Percentiles rank a stretch among this genome's conserved stretches.
Evolutionary conservation across 2,888 invertebrate genomes (phyloP).

Genomic region (Cantharis nigra): DNA sequence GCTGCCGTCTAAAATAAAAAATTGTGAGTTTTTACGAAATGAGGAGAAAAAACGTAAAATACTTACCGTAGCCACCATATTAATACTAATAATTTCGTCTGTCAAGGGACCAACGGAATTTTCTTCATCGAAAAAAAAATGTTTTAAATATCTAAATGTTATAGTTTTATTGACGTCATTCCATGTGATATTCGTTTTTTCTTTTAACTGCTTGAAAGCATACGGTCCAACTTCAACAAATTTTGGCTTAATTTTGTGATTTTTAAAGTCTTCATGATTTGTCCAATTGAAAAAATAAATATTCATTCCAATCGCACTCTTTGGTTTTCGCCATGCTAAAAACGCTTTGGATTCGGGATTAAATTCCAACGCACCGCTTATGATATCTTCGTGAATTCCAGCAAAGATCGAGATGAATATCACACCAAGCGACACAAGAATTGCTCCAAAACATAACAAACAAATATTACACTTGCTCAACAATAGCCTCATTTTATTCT

Average conservation of each 20-base stretch:
- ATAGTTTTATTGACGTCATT: conserved; percentile 71
- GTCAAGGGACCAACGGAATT: conserved; percentile 52
- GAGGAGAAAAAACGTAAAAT: neutral
- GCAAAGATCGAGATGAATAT: neutral
- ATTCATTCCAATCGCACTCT: conserved; percentile 36
- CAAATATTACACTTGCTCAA: neutral
- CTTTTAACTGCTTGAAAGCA: conserved; percentile 67
- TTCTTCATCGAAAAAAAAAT: conserved; percentile 69
- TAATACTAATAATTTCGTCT: conserved; percentile 74
- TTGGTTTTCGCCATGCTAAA: conserved; percentile 14
- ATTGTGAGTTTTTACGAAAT: too few relatives aligned
- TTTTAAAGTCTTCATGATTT: conserved; percentile 60
- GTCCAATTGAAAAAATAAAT: conserved; percentile 53
- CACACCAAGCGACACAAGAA: neutral
- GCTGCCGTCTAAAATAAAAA: conserved; percentile 60
- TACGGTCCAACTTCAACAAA: conserved; percentile 67
- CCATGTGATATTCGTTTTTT: conserved; percentile 75
- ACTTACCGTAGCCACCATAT: conserved; percentile 77
- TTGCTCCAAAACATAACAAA: neutral
- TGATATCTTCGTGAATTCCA: neutral
- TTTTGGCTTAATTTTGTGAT: conserved; percentile 60
- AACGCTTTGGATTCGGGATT: conserved; percentile 1
- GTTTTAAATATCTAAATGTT: conserved; percentile 68
- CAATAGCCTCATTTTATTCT: neutral
- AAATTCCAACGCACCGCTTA: neutral